phyloP scores from a whole-genome alignment of 2,113 vertebrate species.

The Xiphias gladius region DNA sequence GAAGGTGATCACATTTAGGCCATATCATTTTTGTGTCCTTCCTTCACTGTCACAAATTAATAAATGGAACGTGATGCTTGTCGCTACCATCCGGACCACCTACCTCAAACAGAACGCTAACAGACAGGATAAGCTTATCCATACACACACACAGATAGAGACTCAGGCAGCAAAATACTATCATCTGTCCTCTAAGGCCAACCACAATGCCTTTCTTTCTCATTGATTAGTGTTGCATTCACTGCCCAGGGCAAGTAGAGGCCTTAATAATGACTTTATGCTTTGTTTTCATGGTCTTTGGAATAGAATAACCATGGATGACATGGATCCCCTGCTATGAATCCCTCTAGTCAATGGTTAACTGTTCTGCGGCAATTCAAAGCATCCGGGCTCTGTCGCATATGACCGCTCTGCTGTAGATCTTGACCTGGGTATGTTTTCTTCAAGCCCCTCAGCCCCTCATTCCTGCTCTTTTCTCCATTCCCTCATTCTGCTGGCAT shows the following conservation, averaged over 20 bases:
- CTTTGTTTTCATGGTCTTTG: slow-evolving; percentile 67
- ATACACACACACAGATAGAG: neutral
- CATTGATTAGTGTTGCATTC: slow-evolving; percentile 78
- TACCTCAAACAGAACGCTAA: slow-evolving; percentile 43
- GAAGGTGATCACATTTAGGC: slow-evolving; percentile 2
- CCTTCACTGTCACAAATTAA: slow-evolving; percentile 8
- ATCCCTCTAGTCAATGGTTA: slow-evolving; percentile 81
- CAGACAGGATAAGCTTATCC: slow-evolving; percentile 49
- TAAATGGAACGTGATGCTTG: slow-evolving; percentile 20
- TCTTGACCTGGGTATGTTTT: slow-evolving; percentile 64
- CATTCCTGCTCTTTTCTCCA: slow-evolving; percentile 54
- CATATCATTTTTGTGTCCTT: neutral
- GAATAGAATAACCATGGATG: slow-evolving; percentile 68
- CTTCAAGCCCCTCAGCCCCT: slow-evolving; percentile 19
- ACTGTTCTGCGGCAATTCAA: slow-evolving; percentile 75
- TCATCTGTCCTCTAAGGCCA: slow-evolving; percentile 46
- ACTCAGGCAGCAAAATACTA: slow-evolving; percentile 46
- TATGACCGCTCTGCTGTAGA: slow-evolving; percentile 66
- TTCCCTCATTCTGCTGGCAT: slow-evolving; percentile 55
- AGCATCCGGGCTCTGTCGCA: slow-evolving; percentile 67
- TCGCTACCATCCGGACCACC: slow-evolving; percentile 55
- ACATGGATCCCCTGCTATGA: slow-evolving; percentile 59
- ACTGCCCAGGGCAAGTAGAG: slow-evolving; percentile 68
- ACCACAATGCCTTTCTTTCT: slow-evolving; percentile 70
- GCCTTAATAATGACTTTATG: slow-evolving; percentile 72